Evolutionary conservation across 2,888 invertebrate genomes (phyloP), one percentile per base, ranked within the genome.

Genomic region (Drosophila kanekoi): DNA sequence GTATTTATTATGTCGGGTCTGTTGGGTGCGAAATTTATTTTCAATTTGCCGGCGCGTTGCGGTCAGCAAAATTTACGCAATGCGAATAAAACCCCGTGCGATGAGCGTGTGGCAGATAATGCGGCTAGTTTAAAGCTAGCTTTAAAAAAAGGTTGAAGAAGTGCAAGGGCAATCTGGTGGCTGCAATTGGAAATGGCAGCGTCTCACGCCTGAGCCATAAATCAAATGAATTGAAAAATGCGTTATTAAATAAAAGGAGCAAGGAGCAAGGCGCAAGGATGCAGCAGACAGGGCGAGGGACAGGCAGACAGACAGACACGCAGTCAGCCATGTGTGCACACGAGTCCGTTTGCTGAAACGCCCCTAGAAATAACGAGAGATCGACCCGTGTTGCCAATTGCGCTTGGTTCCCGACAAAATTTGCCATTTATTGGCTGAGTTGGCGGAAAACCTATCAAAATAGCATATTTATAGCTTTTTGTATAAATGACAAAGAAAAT

Each of bases 161-260:
- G 18, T 32, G 37, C 37, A 35, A 38, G 44, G 41, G 64, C 65
- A 66, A 49, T 43, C 63, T 67, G 70, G 16, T 37, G 64, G 44
- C 23, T 67, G 59, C 47, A 51, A 52, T 61, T 59, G 67, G 45
- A 63, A 76, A 83, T 63, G 70, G 77, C 67, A 72, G 77, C 54
- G 41, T 49, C 66, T 68, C 85, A 83, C 85, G 83, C 67, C 53
- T 64, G 37, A 20, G 70, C 60, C 77, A 83, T 86, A 86, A 87
- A 86, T 86, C 86, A 86, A 79, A 75, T 85, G 83, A 70, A 70
- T 78, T 83, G 87, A 81, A 87, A 86, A 86, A 85, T 85, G 81
- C 76, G 83, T 81, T 86, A 87, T 86, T 85, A 85, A 87, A 86
- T 85, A 76, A 81, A 77, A 66, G 56, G 44, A 62, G 54, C n/a